phyloP scores from a whole-genome alignment of 2,797 vertebrate genomes.

The Nannoperca obscura region DNA sequence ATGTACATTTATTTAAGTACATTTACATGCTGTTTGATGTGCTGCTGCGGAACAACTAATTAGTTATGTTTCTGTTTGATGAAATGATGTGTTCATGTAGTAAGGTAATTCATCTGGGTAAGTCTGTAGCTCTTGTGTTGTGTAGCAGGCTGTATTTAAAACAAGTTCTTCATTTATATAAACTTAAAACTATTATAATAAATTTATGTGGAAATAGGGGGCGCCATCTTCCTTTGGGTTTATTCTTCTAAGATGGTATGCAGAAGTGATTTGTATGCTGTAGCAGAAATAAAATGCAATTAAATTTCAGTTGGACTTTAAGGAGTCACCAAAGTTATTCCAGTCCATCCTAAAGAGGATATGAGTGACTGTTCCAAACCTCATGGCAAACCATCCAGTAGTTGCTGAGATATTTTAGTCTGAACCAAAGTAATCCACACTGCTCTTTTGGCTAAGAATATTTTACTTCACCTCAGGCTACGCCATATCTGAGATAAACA shows the following conservation, averaged over 20 bases:
- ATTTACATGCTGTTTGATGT: constrained; percentile 10
- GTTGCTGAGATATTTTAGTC: not conserved
- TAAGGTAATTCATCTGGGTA: not conserved
- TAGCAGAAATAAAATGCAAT: not conserved
- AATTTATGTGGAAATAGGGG: not conserved
- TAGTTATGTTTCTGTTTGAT: not conserved
- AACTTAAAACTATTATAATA: not conserved
- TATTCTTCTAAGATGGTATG: no score
- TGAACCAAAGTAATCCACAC: constrained; percentile 1
- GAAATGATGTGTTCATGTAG: not conserved
- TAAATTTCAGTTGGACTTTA: not conserved
- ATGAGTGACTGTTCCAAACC: not conserved
- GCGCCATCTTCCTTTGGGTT: not conserved
- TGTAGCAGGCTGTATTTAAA: not conserved
- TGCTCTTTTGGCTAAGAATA: not conserved
- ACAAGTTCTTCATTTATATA: not conserved
- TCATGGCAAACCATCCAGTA: not conserved
- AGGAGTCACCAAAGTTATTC: no score
- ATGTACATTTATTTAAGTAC: not conserved
- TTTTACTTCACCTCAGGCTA: constrained; percentile 28
- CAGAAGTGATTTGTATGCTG: not conserved
- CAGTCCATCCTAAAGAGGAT: no score
- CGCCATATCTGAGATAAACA: constrained; percentile 19
- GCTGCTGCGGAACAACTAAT: not conserved
- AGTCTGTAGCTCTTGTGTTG: not conserved